A percentile compares a stretch with the other conserved stretches of the same genome.
Evolutionary conservation across 1,140 invertebrate genomes (phyloP).

Genomic region (Eumeta japonica): DNA sequence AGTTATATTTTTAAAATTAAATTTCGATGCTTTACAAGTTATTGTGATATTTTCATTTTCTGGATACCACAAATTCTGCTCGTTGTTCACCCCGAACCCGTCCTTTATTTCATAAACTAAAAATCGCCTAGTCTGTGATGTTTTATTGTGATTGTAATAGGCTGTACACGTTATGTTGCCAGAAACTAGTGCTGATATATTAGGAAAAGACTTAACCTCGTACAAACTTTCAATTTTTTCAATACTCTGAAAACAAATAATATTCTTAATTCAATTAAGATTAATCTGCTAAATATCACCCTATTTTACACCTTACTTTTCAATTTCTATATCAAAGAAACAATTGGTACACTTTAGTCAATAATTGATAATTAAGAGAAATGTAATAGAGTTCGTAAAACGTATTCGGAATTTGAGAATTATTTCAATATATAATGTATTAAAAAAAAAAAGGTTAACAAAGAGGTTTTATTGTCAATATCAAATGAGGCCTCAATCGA

Average conservation of each 20-base stretch:
- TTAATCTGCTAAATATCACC: too few species aligned
- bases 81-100: slow-evolving; percentile 32
- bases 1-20: slow-evolving; percentile 27
- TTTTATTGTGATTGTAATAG: slow-evolving; percentile 8
- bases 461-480: too few species aligned
- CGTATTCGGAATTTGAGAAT: too few species aligned
- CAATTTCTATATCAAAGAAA: too few species aligned
- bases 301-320: too few species aligned
- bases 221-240: slow-evolving; percentile 15
- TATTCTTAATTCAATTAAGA: too few species aligned
- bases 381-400: too few species aligned
- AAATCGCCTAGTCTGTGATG: slow-evolving; percentile 10
- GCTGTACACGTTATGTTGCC: slow-evolving; percentile 33
- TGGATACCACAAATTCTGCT: slow-evolving; percentile 22
- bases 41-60: slow-evolving; percentile 24
- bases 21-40: slow-evolving; percentile 34
- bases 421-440: too few species aligned
- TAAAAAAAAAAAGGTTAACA: too few species aligned
- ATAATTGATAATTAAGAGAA: too few species aligned
- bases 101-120: slow-evolving; percentile 28
- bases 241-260: not conserved
- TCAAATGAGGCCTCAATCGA: too few species aligned
- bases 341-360: too few species aligned
- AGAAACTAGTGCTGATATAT: slow-evolving; percentile 16
- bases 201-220: slow-evolving; percentile 18